Evolutionary conservation across 1,140 invertebrate species (phyloP).

Genomic region (Trichonephila inaurata): DNA sequence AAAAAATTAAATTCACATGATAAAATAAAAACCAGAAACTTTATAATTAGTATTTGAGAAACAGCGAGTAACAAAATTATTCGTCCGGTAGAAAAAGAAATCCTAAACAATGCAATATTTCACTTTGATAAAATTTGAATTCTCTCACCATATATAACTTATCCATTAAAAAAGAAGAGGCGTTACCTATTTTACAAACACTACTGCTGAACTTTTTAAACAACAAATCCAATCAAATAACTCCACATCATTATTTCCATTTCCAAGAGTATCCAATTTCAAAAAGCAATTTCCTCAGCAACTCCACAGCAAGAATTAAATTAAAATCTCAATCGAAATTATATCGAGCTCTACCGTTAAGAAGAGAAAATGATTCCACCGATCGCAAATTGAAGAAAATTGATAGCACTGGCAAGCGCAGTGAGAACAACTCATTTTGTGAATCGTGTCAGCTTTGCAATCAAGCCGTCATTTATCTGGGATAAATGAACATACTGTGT

Average conservation of each 20-base stretch:
- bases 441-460: slow-evolving; percentile 42
- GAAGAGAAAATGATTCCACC: not conserved
- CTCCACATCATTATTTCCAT: not conserved
- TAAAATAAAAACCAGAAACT: too few relatives aligned
- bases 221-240: not conserved
- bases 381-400: slow-evolving; percentile 24
- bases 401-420: slow-evolving; percentile 32
- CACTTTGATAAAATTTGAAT: too few relatives aligned
- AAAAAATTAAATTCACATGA: too few relatives aligned
- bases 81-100: too few relatives aligned
- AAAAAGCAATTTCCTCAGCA: not conserved
- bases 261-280: not conserved
- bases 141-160: too few relatives aligned
- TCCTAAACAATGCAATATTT: too few relatives aligned
- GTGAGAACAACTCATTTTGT: slow-evolving; percentile 53
- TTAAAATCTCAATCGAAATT: slow-evolving; percentile 4
- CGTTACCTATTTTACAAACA: too few relatives aligned
- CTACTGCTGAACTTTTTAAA: too few relatives aligned
- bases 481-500: slow-evolving; percentile 8
- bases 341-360: not conserved
- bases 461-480: slow-evolving; percentile 47
- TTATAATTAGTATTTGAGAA: too few relatives aligned
- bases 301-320: not conserved
- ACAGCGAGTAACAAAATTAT: too few relatives aligned
- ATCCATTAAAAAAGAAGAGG: too few relatives aligned